Base-by-base conservation (phyloP, 2,888 invertebrate genomes). In the Clusia tigrina region DNA sequence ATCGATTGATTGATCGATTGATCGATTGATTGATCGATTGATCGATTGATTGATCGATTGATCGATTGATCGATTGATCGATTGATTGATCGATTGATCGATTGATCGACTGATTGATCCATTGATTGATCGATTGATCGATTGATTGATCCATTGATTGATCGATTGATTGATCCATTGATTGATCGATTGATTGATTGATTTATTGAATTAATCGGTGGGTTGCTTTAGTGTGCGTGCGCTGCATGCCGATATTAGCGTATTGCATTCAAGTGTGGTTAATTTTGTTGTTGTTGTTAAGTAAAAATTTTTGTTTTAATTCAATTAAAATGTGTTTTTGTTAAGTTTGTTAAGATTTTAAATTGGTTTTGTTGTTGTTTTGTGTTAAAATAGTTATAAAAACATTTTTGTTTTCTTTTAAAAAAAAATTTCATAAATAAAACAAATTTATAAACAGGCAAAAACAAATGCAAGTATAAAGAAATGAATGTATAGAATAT, bases 381-480 rank as follows among this genome's bases (percentile, higher is more conserved):
- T n/a, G 32, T 32, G 9, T 15, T 3, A 17, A 12, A 15, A 12
- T 42, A 17, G 42, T n/a, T 32, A 32, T 9, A 42, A 42, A 42
- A 12, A 3, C 15, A 6, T 48, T 48, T 5, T 2, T 18, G 22
- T 20, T 20, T 48, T 48, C 5, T 20, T 20, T 18, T 48, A 15
- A 9, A 9, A 32, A 48, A 48, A 48, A 48, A 48, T 51, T 20
- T 53, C 3, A 25, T 37, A 64, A 76, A 76, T 73, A 77, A 77
- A 77, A 78, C 76, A 78, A 76, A 76, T 76, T 77, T 77, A 60
- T 72, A 78, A 78, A 76, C 78, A 76, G 78, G 76, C 76, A 77
- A 70, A 72, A 72, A 67, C 63, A 72, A 69, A 68, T 74, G 71
- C 74, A 72, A 61, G 23, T 37, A 51, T 20, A 24, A 53, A 60